These are phyloP conservation scores for Acanthosepion pharaonis DNA, from an alignment of 2,888 invertebrate genomes.

Conservation along the genomic window DNA sequence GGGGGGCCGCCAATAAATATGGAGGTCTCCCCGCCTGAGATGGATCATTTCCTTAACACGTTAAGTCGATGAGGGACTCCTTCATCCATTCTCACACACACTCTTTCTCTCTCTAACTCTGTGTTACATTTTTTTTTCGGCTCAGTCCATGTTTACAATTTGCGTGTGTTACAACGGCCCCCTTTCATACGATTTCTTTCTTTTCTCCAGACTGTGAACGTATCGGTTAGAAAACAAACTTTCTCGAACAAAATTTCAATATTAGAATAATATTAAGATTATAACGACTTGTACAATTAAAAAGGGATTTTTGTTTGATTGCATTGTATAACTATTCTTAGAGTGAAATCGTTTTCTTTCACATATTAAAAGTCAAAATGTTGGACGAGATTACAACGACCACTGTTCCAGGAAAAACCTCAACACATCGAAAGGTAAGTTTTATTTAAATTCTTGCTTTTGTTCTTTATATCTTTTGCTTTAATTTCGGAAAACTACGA, in stretches of 20 bases:
- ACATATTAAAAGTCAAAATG: background rate
- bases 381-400: background rate
- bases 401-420: background rate
- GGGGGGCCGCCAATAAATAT: background rate
- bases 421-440: background rate
- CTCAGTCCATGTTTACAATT: background rate
- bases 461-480: too few relatives aligned
- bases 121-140: background rate
- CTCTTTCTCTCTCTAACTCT: background rate
- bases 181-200: too few relatives aligned
- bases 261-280: too few relatives aligned
- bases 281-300: too few relatives aligned
- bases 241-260: too few relatives aligned
- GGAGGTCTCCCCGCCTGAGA: conserved; percentile 33
- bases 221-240: too few relatives aligned
- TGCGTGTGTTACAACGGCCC: background rate
- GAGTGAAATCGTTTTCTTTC: background rate
- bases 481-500: too few relatives aligned
- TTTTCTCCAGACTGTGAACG: too few relatives aligned
- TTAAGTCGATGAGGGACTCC: background rate
- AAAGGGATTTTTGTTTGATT: too few relatives aligned
- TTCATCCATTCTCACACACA: background rate
- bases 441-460: background rate
- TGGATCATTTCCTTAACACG: conserved; percentile 17
- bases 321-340: too few relatives aligned